phyloP scores from a whole-genome alignment of 2,888 invertebrate genomes.

The Leuctra nigra region DNA sequence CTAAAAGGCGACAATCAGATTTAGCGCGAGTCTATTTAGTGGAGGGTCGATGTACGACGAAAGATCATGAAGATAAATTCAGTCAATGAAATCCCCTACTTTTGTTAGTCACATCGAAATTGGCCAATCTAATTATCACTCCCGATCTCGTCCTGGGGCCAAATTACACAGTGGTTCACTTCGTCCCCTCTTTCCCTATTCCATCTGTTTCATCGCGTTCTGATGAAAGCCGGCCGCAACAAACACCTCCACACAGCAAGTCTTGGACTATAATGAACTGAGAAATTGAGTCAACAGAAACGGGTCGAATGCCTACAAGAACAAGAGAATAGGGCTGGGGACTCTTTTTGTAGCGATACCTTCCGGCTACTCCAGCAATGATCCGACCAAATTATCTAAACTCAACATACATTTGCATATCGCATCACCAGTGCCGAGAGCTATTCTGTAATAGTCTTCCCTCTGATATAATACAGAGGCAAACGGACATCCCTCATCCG shows the following conservation, averaged over 20 bases:
- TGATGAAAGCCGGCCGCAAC: too few relatives aligned
- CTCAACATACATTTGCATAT: conserved; percentile 34
- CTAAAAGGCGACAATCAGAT: not conserved
- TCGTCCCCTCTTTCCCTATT: too few relatives aligned
- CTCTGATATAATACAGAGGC: not conserved
- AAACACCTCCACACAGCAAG: too few relatives aligned
- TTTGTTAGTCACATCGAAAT: conserved; percentile 27
- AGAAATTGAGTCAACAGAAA: too few relatives aligned
- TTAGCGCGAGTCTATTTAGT: not conserved
- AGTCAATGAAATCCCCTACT: conserved; percentile 12
- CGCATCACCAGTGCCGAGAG: conserved; percentile 31
- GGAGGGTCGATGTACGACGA: not conserved
- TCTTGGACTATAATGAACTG: too few relatives aligned
- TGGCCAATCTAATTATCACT: conserved; percentile 26
- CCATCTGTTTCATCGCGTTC: too few relatives aligned
- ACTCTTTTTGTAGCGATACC: too few relatives aligned
- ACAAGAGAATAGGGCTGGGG: too few relatives aligned
- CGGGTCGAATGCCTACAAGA: too few relatives aligned
- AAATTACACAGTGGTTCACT: conserved; percentile 22
- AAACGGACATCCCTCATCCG: conserved; percentile 3
- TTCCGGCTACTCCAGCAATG: conserved; percentile 26
- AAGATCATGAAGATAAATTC: not conserved
- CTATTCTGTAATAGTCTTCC: conserved; percentile 20
- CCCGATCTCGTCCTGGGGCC: conserved; percentile 22
- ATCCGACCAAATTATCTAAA: conserved; percentile 33